Evolutionary conservation across 2,797 vertebrate species (phyloP).

Genomic region (Rallus crepitans): DNA sequence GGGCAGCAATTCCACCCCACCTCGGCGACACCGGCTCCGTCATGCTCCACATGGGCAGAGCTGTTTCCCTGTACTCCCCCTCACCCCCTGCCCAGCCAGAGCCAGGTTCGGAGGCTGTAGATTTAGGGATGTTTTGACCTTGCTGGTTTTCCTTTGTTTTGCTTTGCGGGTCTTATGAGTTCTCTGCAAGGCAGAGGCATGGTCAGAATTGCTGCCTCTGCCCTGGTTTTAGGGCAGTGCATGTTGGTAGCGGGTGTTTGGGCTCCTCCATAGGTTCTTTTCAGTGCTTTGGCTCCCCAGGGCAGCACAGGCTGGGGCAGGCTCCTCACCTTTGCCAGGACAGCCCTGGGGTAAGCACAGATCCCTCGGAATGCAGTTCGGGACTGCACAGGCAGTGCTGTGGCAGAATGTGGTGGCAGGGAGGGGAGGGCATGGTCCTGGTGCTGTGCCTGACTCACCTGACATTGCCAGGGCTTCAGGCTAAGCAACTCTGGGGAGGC

Average conservation of each 20-base stretch:
- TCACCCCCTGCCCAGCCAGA: not conserved
- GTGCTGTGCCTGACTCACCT: accelerated
- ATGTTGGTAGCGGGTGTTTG: not conserved
- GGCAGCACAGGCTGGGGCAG: not conserved
- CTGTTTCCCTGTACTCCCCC: not conserved
- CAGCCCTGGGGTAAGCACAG: not conserved
- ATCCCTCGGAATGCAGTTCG: not conserved
- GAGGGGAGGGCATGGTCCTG: not conserved
- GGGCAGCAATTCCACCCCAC: not conserved
- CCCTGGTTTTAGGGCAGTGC: not conserved
- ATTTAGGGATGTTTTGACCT: not conserved
- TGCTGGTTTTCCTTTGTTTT: not conserved
- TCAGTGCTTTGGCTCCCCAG: not conserved
- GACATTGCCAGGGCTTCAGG: not conserved
- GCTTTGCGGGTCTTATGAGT: not conserved
- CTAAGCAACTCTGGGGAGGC: not conserved
- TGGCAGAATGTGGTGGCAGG: accelerated
- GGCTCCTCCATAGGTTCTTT: not conserved
- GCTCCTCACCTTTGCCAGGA: not conserved
- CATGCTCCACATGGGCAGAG: not conserved
- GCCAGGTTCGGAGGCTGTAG: not conserved
- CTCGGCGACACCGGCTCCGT: accelerated
- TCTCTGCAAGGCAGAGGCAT: accelerated
- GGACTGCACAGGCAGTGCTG: not conserved
- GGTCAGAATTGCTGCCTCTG: accelerated